Evolutionary conservation across 2,888 invertebrate species (phyloP).

Genomic region (Nasonovia ribisnigri): DNA sequence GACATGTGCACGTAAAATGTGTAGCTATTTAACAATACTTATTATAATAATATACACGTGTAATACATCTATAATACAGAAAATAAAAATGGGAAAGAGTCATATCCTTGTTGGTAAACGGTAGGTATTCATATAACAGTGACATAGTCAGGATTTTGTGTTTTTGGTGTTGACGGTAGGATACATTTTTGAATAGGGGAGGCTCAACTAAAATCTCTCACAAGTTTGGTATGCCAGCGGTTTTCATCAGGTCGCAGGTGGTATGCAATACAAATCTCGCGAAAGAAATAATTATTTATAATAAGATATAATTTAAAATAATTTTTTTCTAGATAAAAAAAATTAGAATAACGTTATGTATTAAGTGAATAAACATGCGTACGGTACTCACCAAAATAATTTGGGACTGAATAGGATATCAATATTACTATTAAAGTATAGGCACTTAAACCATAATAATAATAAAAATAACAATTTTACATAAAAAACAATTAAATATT

Average conservation of each 20-base stretch:
- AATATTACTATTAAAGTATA: not conserved
- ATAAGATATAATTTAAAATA: too few species aligned
- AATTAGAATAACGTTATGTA: too few species aligned
- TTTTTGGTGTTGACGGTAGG: not conserved
- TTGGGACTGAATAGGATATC: too few species aligned
- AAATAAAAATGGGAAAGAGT: not conserved
- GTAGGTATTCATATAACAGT: not conserved
- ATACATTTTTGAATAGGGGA: not conserved
- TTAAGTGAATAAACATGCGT: too few species aligned
- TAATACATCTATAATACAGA: too few species aligned
- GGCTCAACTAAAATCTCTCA: not conserved
- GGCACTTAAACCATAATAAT: not conserved
- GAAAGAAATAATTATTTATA: too few species aligned
- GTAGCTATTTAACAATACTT: not conserved
- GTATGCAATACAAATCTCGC: too few species aligned
- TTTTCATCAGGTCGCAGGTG: not conserved
- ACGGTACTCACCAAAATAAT: too few species aligned
- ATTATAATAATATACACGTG: not conserved
- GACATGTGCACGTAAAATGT: not conserved
- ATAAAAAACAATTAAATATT: not conserved
- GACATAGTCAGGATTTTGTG: not conserved
- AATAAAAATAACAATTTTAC: not conserved
- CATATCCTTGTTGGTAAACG: not conserved
- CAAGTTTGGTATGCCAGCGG: not conserved
- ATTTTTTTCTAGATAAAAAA: too few species aligned